Base-by-base conservation (phyloP, 92 coral and sea anemone species). In the Pocillopora grandis region DNA sequence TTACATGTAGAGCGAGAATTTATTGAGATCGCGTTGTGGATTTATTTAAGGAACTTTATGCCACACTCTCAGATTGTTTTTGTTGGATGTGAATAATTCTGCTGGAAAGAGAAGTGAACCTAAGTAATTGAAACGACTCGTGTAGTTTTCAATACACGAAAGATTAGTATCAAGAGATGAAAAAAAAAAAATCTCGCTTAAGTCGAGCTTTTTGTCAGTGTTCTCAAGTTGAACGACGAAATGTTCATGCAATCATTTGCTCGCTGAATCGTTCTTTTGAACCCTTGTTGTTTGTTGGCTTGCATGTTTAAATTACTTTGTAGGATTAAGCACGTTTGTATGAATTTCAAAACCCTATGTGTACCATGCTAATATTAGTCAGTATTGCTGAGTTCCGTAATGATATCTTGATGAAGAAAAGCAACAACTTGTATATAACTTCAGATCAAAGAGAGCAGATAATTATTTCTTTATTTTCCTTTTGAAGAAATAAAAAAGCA, bases 401-500 rank as follows among this genome's bases (percentile, higher is more conserved):
- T 87, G 85, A 91, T 91, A 83, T 79, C 92, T 82, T 89, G 86
- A 86, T 86, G 88, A 78, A 35, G 79, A 86, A 61, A 48, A 37
- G 73, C 67, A 76, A 86, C 90, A 87, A 80, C 94, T 86, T 91
- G 93, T 90, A 85, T 88, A 92, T 89, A 77, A 87, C 88, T 82
- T 87, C 92, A 82, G 90, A 86, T 86, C 82, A 87, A 84, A 89
- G 84, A 83, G 80, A 76, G 78, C 75, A 88, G 90, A 91, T 91
- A 85, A 85, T 79, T n/a, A 81, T 71, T 90, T 87, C 93, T 85
- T 90, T 94, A 94, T 94, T 94, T 94, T 94, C 98, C 79, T 92
- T 94, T 94, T 92, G 92, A 87, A 89, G 92, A 90, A 81, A 88
- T 91, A 89, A 86, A 89, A 93, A 94, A 92, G 93, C 95, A 92